Evolutionary conservation across 1,140 invertebrate species (phyloP).

Genomic region (Papilio polytes): DNA sequence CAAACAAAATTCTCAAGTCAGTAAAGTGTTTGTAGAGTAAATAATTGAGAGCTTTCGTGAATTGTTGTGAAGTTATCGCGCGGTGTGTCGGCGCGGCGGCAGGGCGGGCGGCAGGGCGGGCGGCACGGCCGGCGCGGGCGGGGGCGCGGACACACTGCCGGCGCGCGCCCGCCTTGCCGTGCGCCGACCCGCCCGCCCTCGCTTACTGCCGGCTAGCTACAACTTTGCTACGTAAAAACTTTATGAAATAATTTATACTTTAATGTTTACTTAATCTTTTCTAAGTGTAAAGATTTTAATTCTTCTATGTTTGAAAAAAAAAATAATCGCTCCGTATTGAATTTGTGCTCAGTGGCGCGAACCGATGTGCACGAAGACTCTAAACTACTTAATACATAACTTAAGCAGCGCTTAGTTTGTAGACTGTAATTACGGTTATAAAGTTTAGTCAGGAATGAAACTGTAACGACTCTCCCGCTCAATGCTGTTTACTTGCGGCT

Average conservation of each 20-base stretch:
- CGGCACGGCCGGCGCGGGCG: slow-evolving; percentile 13
- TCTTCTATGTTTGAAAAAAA: too few species aligned
- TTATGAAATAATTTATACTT: too few species aligned
- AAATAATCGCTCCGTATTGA: background rate
- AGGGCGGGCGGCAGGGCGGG: background rate
- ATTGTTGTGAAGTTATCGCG: background rate
- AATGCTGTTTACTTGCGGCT: background rate
- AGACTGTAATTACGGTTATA: background rate
- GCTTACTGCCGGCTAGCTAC: background rate
- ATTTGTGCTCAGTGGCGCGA: background rate
- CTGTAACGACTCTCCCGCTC: background rate
- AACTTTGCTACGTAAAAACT: background rate
- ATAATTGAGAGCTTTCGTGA: background rate
- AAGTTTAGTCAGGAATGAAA: background rate
- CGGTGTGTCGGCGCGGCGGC: background rate
- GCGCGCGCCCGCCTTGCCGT: background rate
- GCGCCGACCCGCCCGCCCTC: background rate
- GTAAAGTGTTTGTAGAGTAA: background rate
- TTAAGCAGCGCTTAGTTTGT: background rate
- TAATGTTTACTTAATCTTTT: too few species aligned
- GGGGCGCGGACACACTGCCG: background rate
- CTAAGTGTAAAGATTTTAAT: too few species aligned
- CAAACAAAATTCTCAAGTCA: background rate
- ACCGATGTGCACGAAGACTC: background rate
- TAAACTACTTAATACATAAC: background rate